Evolutionary conservation across 2,888 invertebrate genomes (phyloP), one percentile per base, ranked within the genome.

Genomic region (Agonopterix heracliana): DNA sequence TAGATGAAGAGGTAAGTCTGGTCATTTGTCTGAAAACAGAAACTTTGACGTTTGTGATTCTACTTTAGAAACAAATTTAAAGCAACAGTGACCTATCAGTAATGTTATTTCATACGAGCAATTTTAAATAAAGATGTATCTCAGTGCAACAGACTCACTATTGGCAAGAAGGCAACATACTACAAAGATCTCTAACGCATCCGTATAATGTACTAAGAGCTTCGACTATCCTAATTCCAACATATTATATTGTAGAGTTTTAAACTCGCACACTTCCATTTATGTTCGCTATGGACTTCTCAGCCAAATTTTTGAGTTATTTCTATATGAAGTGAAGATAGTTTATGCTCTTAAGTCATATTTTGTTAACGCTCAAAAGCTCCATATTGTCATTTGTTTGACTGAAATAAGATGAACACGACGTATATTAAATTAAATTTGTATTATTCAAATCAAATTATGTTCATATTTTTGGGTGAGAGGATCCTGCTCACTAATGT

Each of bases 281-380:
- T 75, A 70, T 71, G 66, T 68, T 61, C 58, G 67, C 64, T 70
- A 67, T 71, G 66, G 69, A 72, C 69, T 74, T 56, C 62, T 68
- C 64, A 74, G 83, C 84, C 84, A 83, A 83, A 81, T 83, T 83
- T 84, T 84, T 84, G 77, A 85, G 72, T 82, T 79, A 85, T 78
- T 56, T 61, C 66, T 68, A 62, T 74, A 78, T 67, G 77, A 79
- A 78, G 71, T 71, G 75, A 78, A 79, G 74, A 74, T 72, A 74
- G 76, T 84, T 83, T 85, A 84, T 79, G 78, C 69, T 74, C 65
- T 65, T 68, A 62, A 66, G 72, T 76, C 66, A 68, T 68, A 75
- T 77, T 75, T 71, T 74, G 68, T 67, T 64, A 77, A 70, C 66
- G 67, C 68, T 76, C 62, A 60, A 71, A 64, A 54, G 58, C 59